Evolutionary conservation across 2,888 invertebrate species (phyloP), one percentile per base, ranked within the genome.

Genomic region (Epinotia demarniana): DNA sequence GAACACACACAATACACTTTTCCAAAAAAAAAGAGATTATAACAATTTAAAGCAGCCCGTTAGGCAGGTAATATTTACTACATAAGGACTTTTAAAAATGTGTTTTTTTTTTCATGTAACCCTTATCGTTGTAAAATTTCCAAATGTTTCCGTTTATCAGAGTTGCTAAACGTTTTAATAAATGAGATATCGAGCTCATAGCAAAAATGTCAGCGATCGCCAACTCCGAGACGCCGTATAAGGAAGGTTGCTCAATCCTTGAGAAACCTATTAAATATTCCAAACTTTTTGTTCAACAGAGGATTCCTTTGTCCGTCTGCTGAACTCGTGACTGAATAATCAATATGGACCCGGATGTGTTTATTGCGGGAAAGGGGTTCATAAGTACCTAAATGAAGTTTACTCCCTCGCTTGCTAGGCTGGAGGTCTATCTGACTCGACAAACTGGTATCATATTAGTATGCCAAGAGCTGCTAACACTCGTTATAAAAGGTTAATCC

Each of bases 221-320:
- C 80, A 83, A 83, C 81, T 79, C 80, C 77, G 75, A 72, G 71
- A 76, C 81, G 82, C 83, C 86, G 49, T 81, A 88, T 76, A 89
- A 82, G 91, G 91, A 89, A 92, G 89, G 90, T 84, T 84, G 88
- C 81, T 84, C 81, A 79, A 84, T 79, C 89, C 90, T 91, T 89
- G 89, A 86, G 82, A 81, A 86, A 86, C 79, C 81, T 80, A 85
- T 85, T 83, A 81, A 84, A 87, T 86, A 84, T 82, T 82, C 79
- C 80, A 80, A 79, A 81, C 85, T 86, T 86, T 87, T 88, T 81
- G 82, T 85, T 78, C 74, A 77, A 27, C 39, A 60, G 70, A 66
- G 16, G 64, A 75, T 66, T 39, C 58, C 75, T 66, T 75, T 75
- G 75, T 75, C 27, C 49, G 57, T 60, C 60, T 60, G 33, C n/a